A percentile compares a stretch with the other conserved stretches of the same genome.
Conservation (phyloP, 2,888 invertebrate species). For the Cylloceria caligata region DNA sequence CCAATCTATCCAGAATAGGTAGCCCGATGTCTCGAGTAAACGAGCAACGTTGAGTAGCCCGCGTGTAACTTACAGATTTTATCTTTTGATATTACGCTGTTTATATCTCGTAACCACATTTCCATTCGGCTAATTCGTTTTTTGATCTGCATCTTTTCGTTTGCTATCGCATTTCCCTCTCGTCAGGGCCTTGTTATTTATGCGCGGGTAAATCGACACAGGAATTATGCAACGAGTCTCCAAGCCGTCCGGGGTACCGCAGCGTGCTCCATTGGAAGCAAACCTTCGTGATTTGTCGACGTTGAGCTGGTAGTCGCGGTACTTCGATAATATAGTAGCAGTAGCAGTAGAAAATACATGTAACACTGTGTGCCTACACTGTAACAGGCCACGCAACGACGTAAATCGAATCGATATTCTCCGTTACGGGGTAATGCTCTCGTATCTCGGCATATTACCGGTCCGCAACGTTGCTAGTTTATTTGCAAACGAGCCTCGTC, state of each 20-base stretch:
- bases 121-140: not conserved
- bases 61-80: not conserved
- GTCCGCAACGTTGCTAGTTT: constrained; percentile 8
- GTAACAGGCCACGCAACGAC: constrained; percentile 54
- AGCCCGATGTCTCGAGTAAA: too few species aligned
- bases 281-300: constrained; percentile 63
- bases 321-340: constrained; percentile 22
- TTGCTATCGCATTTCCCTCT: not conserved
- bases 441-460: constrained; percentile 41
- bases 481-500: constrained; percentile 36
- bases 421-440: constrained; percentile 57
- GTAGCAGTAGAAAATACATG: constrained; percentile 16
- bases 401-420: constrained; percentile 62
- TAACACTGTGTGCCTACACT: constrained; percentile 30
- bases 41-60: too few species aligned
- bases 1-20: too few species aligned
- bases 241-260: constrained; percentile 12
- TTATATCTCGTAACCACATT: not conserved
- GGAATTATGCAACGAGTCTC: constrained; percentile 53
- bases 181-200: constrained; percentile 30
- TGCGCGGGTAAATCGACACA: constrained; percentile 44
- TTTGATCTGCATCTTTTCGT: not conserved
- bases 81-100: too few species aligned
- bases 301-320: constrained; percentile 17
- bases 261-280: not conserved